Conservation (phyloP, 2,797 vertebrate species). For the Leucoraja ocellata region DNA sequence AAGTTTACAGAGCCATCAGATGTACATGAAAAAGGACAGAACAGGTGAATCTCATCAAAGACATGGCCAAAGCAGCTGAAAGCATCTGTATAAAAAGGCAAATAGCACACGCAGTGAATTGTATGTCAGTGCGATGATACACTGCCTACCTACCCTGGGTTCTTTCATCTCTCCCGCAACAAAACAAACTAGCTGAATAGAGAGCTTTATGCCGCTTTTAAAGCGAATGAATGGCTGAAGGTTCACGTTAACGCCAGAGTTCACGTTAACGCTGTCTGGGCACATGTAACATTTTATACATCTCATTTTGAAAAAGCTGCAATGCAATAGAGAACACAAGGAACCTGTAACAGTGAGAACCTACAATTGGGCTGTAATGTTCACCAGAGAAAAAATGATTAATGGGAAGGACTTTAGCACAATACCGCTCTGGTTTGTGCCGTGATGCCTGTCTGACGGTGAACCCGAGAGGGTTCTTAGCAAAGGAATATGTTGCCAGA, state of each 20-base stretch:
- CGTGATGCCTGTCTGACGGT: no score
- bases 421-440: not conserved
- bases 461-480: no score
- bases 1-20: conserved; percentile 35
- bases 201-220: not conserved
- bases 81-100: not conserved
- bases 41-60: not conserved
- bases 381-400: not conserved
- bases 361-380: not conserved
- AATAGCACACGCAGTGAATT: not conserved
- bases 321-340: not conserved
- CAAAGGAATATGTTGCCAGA: no score
- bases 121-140: no score
- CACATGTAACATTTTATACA: not conserved
- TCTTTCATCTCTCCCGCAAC: not conserved
- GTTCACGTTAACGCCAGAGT: not conserved
- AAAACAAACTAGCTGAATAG: not conserved
- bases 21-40: conserved; percentile 10
- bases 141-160: no score
- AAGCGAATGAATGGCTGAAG: not conserved
- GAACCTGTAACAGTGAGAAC: not conserved
- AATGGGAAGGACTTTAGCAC: not conserved
- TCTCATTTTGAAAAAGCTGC: not conserved
- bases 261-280: not conserved
- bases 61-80: not conserved